A percentile compares a stretch with the other conserved stretches of the same genome.
Evolutionary conservation across 2,888 invertebrate genomes (phyloP).

Genomic region (Monochamus alternatus): DNA sequence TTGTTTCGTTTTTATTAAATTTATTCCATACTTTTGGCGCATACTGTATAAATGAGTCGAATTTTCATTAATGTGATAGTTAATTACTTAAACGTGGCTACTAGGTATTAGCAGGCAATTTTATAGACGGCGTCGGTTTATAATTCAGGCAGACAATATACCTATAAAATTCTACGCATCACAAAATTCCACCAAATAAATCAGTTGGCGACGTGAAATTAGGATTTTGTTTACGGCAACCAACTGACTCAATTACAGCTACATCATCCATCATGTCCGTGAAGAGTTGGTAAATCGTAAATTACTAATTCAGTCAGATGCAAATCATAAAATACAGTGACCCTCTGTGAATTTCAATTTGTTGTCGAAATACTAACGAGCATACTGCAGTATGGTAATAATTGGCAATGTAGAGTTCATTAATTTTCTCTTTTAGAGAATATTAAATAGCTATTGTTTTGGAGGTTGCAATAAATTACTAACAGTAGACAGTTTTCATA

Average conservation of each 20-base stretch:
- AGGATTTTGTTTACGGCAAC: conserved; percentile 10
- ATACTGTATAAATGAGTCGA: neutral
- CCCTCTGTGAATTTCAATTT: neutral
- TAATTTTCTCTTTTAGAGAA: neutral
- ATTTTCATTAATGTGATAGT: neutral
- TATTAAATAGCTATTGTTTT: too few species aligned
- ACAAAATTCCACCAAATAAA: conserved; percentile 1
- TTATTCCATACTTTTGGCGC: too few species aligned
- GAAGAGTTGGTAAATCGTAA: conserved; percentile 13
- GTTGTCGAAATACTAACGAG: neutral
- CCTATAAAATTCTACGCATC: neutral
- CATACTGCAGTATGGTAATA: neutral
- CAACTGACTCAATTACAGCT: conserved; percentile 21
- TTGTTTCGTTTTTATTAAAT: too few species aligned
- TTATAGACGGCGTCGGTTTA: too few species aligned
- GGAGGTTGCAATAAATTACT: too few species aligned
- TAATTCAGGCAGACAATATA: too few species aligned
- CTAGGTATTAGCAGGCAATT: neutral
- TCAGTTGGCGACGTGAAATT: neutral
- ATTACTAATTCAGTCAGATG: neutral
- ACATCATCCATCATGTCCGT: conserved; percentile 18
- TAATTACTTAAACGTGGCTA: neutral
- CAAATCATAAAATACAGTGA: neutral
- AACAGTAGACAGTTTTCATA: too few species aligned
- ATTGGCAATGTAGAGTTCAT: neutral